Evolutionary conservation across 2,797 vertebrate species (phyloP).

Genomic region (Decapterus maruadsi): DNA sequence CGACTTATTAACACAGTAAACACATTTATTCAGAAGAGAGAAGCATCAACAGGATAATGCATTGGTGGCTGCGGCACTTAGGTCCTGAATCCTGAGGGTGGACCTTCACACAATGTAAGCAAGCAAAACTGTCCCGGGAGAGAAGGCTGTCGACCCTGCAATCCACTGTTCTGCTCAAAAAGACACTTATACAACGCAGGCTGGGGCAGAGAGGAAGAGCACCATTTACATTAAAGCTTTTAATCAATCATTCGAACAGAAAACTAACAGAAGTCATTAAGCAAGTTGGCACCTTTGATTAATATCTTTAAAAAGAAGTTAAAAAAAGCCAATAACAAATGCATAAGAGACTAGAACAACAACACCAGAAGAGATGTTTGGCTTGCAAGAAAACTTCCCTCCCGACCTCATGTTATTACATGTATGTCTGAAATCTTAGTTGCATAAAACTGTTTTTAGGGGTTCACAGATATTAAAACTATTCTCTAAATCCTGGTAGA

Average conservation of each 20-base stretch:
- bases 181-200: conserved; percentile 54
- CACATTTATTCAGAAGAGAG: conserved; percentile 82
- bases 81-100: conserved; percentile 74
- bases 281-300: conserved; percentile 75
- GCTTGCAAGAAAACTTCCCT: conserved; percentile 36
- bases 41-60: conserved; percentile 71
- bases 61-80: conserved; percentile 74
- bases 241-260: conserved; percentile 58
- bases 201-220: conserved; percentile 72
- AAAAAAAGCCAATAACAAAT: conserved; percentile 58
- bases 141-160: conserved; percentile 35
- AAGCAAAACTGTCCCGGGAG: conserved; percentile 60
- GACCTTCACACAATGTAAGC: conserved; percentile 72
- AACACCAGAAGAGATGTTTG: conserved; percentile 50
- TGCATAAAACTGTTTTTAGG: conserved; percentile 28
- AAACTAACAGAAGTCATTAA: conserved; percentile 46
- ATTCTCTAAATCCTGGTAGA: conserved; percentile 28
- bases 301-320: conserved; percentile 30
- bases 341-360: conserved; percentile 36
- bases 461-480: conserved; percentile 11
- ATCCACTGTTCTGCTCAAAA: conserved; percentile 42
- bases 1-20: conserved; percentile 72
- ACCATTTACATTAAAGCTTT: conserved; percentile 81
- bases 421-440: conserved; percentile 24
- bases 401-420: conserved; percentile 24